Percentiles rank a stretch among this genome's conserved stretches.
Conservation (phyloP, 2,113 vertebrate species). For the Pseudonaja textilis region DNA sequence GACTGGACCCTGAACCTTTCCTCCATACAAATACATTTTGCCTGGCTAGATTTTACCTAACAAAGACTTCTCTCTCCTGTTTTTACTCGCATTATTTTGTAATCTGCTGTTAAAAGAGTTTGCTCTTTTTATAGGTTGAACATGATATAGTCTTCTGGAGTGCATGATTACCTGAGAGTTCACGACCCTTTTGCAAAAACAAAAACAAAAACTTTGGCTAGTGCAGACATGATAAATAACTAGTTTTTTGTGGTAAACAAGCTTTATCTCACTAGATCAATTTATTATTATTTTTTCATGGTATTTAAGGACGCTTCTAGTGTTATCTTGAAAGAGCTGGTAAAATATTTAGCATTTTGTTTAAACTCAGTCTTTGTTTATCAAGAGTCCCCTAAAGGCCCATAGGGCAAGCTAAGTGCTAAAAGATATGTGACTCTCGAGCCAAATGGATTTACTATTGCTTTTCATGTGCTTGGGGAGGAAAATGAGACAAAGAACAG, state of each 20-base stretch:
- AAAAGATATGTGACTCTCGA: not conserved
- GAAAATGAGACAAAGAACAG: not conserved
- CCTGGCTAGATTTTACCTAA: not conserved
- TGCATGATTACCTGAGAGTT: not conserved
- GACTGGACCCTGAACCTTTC: not conserved
- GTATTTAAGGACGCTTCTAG: not conserved
- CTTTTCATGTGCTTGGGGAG: not conserved
- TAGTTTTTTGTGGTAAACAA: not conserved
- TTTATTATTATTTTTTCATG: not conserved
- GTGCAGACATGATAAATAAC: not conserved
- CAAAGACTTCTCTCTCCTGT: not conserved
- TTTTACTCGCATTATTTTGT: not conserved
- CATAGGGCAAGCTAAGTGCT: not conserved
- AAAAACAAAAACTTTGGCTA: not conserved
- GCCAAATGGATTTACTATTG: not conserved
- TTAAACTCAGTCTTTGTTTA: not conserved
- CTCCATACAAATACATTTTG: not conserved
- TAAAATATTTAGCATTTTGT: not conserved
- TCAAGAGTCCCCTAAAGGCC: not conserved
- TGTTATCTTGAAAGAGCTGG: not conserved
- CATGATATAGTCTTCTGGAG: not conserved
- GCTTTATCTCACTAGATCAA: not conserved
- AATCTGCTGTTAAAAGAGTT: not conserved
- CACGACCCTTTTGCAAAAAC: not conserved
- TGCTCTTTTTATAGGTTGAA: not conserved